Conservation (phyloP, 2,888 invertebrate species). For the Yponomeuta sedellus region DNA sequence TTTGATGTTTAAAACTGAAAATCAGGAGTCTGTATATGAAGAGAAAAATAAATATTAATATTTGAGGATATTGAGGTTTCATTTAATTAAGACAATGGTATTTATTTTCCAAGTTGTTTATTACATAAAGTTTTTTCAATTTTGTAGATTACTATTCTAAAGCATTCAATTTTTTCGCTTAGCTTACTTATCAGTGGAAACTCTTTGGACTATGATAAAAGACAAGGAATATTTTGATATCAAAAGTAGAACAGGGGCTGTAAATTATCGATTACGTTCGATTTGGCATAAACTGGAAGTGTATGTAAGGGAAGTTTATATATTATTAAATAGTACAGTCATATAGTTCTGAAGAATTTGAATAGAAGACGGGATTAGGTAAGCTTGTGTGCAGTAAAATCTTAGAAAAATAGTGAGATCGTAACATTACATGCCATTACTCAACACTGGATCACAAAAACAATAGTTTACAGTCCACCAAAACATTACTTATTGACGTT, state of each 20-base stretch:
- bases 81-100: slow-evolving; percentile 25
- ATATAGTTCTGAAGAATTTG: background rate
- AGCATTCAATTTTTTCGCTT: background rate
- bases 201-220: background rate
- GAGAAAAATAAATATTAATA: slow-evolving; percentile 57
- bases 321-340: background rate
- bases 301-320: background rate
- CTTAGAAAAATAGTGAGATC: background rate
- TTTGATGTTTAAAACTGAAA: slow-evolving; percentile 54
- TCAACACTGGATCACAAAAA: too few species aligned
- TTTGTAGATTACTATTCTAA: background rate
- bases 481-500: too few species aligned
- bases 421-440: too few species aligned
- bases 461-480: too few species aligned
- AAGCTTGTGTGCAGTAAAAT: background rate
- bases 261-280: background rate
- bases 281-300: background rate
- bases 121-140: background rate
- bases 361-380: background rate
- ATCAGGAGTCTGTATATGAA: slow-evolving; percentile 67
- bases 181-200: background rate
- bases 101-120: background rate
- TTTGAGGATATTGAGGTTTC: slow-evolving; percentile 44
- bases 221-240: background rate
- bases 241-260: background rate